A percentile compares a stretch with the other conserved stretches of the same genome.
These are phyloP conservation scores for Mastomys natalensis DNA, from an alignment of 2,113 vertebrate genomes.

Conservation along the genomic window DNA sequence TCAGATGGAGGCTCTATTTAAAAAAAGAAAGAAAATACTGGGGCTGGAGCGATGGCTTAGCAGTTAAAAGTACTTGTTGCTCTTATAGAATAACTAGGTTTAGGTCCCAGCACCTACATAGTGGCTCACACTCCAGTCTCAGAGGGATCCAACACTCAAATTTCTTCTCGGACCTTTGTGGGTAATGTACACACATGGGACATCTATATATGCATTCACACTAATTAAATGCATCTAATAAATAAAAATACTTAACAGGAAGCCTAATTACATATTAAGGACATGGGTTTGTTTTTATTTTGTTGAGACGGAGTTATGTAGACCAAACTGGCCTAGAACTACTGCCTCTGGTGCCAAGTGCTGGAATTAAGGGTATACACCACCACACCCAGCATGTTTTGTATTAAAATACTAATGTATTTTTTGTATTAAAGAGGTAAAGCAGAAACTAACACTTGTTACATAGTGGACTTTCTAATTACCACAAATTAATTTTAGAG, in stretches of 20 bases:
- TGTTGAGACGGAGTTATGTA: neutral
- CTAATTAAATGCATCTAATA: neutral
- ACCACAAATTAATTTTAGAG: constrained; percentile 20
- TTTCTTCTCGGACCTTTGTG: neutral
- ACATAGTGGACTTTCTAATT: constrained; percentile 31
- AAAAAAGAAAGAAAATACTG: too few species aligned
- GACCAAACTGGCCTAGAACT: neutral
- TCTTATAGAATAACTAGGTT: too few species aligned
- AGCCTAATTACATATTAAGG: constrained; percentile 48
- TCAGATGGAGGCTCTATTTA: too few species aligned
- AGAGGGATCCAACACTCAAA: too few species aligned
- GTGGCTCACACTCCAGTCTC: too few species aligned
- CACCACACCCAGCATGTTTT: neutral
- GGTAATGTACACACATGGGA: neutral
- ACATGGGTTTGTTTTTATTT: constrained; percentile 42
- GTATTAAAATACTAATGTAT: neutral
- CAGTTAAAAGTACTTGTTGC: too few species aligned
- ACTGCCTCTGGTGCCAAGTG: neutral
- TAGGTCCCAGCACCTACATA: too few species aligned
- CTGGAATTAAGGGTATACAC: neutral
- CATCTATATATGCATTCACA: too few species aligned
- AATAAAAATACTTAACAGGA: constrained; percentile 23
- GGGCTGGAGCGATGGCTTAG: too few species aligned
- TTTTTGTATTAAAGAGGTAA: neutral
- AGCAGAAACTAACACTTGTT: neutral